Base-by-base conservation (phyloP, 2,888 invertebrate species). In the Anarsia innoxiella region DNA sequence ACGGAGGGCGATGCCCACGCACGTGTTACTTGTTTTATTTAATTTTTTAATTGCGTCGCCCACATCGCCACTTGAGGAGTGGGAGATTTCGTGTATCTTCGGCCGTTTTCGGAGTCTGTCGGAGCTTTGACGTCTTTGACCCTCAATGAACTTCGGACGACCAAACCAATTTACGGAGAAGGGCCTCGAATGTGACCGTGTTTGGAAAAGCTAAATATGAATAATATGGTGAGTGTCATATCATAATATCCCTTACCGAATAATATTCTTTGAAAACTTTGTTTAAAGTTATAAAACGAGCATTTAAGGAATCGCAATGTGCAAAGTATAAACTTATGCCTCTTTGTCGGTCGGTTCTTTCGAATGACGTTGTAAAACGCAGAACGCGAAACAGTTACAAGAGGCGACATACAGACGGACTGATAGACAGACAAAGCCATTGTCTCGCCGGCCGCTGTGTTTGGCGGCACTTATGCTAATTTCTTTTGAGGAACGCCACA, bases 401-500 rank as follows among this genome's bases (percentile, higher is more conserved):
- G 49, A 53, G 64, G 67, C 70, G 70, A 70, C 73, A 59, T 51
- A 57, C 59, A 59, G 69, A 68, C 69, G 59, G 60, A 71, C 62
- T 64, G 66, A 67, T 72, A 66, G 73, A 67, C 73, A 67, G 73
- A 80, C 82, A 82, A 83, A 80, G 82, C 66, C 76, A 79, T 84
- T 84, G 83, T 83, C 66, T 74, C 62, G 48, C 49, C 46, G 52
- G 55, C 56, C 60, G 55, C 66, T 64, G 66, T 62, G 68, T 77
- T 73, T 68, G 73, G 67, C 72, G 69, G 73, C 66, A 68, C 68
- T 75, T 82, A 82, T 82, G 83, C 71, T 72, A 79, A 84, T 82
- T 74, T 74, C 76, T 76, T 75, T 79, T 70, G 69, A 79, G 65
- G 66, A 59, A 61, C 63, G 59, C 59, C 58, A 53, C 59, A 59